phyloP scores from a whole-genome alignment of 1,140 invertebrate genomes.

The Orchesella cincta region DNA sequence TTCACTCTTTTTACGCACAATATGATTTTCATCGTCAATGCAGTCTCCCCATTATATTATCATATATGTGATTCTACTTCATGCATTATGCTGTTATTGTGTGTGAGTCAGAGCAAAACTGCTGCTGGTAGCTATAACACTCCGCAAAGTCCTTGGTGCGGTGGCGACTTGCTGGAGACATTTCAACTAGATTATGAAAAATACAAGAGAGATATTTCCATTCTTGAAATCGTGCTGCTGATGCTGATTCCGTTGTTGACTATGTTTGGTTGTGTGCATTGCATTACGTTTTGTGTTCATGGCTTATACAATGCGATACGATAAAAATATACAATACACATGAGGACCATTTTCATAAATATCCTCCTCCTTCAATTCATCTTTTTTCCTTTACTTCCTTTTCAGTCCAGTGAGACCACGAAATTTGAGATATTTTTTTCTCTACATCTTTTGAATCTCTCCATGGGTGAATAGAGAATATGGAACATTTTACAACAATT shows the following conservation, averaged over 20 bases:
- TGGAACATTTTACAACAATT: neutral
- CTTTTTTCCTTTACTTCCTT: neutral
- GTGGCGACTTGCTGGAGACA: neutral
- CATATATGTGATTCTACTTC: neutral
- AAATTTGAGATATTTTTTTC: constrained; percentile 10
- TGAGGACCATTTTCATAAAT: constrained; percentile 16
- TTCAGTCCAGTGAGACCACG: constrained; percentile 1
- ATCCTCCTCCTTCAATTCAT: constrained; percentile 6
- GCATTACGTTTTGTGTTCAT: neutral
- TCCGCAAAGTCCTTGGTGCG: neutral
- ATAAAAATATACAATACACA: constrained; percentile 1
- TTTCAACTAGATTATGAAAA: neutral
- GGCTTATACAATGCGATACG: neutral
- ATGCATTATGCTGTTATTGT: neutral
- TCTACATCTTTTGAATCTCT: too few species aligned
- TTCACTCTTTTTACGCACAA: neutral
- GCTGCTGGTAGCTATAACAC: too few species aligned
- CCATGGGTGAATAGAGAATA: too few species aligned
- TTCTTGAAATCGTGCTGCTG: too few species aligned
- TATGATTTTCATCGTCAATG: neutral
- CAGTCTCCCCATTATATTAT: neutral
- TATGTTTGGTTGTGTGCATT: neutral
- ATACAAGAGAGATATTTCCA: neutral
- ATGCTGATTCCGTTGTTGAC: too few species aligned
- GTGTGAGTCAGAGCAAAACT: neutral